Evolutionary conservation across 35 echinoderm and acorn worm genomes (phyloP), one percentile per base, ranked within the genome.

Genomic region (Anneissia japonica): DNA sequence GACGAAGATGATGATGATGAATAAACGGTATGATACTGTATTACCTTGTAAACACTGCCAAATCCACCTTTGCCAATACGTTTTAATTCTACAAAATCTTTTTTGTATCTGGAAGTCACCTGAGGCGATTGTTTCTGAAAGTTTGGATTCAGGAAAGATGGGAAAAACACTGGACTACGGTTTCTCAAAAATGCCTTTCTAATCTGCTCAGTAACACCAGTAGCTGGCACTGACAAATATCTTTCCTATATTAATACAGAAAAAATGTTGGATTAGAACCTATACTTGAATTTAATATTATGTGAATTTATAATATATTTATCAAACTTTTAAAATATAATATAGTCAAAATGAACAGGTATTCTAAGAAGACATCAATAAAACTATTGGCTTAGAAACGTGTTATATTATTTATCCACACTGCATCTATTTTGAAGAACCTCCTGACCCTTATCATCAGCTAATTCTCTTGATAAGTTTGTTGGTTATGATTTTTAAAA

Each of bases 11-110:
- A 3, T 10, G 33, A 16, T 16, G 10, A 77, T 77, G 33, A 7
- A 77, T 35, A 30, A 30, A 75, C 7, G 26, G 26, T 6, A 64
- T 26, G 26, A 26, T 64, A 64, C 51, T 64, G 51, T 2, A 9
- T 26, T 81, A 81, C 79, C 79, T 39, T 81, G 28, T 81, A 81
- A 3, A 81, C 79, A 81, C 79, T 37, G 11, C 79, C 79, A 81
- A 81, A 81, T 39, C 79, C 79, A 38, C 79, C 79, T 39, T 40
- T 81, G 17, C 79, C 79, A 35, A 81, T 36, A 37, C n/a, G 35
- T 81, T 30, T 37, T 17, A 81, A 39, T 26, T 81, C 79, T 0
- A 39, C 38, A 39, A 81, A 81, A 30, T 81, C 79, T 26, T 81
- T 30, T 10, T 40, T 35, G 36, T 81, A 81, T 40, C 79, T 64